These are phyloP conservation scores for Arrhamphus sclerolepis DNA, from an alignment of 2,797 vertebrate species.

Conservation along the genomic window DNA sequence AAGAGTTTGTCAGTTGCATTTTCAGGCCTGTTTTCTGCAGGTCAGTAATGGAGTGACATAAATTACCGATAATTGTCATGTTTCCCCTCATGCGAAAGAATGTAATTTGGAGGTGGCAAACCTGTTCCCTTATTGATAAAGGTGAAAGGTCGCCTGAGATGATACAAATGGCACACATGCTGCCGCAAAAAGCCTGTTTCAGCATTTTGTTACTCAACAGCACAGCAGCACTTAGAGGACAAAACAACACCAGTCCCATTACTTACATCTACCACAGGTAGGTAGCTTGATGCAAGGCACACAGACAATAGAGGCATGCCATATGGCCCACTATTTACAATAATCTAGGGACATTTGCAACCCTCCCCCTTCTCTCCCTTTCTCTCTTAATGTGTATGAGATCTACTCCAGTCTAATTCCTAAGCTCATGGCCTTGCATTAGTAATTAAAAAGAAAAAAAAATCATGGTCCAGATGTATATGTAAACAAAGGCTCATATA, in stretches of 20 bases:
- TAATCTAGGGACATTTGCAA: slow-evolving; percentile 79
- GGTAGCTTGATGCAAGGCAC: slow-evolving; percentile 70
- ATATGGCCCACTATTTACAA: slow-evolving; percentile 82
- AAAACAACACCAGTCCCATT: slow-evolving; percentile 73
- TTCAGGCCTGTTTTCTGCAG: slow-evolving; percentile 72
- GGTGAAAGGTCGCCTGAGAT: slow-evolving; percentile 82
- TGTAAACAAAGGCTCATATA: slow-evolving; percentile 74
- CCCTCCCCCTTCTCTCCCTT: slow-evolving; percentile 55
- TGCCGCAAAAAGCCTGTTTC: slow-evolving; percentile 75
- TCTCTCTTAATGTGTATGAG: slow-evolving; percentile 77
- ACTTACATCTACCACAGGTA: slow-evolving; percentile 74
- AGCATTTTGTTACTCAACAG: slow-evolving; percentile 73
- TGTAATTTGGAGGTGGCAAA: slow-evolving; percentile 79
- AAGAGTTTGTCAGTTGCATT: slow-evolving; percentile 79
- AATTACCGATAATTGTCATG: slow-evolving; percentile 85
- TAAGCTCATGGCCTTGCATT: slow-evolving; percentile 83
- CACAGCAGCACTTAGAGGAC: slow-evolving; percentile 79
- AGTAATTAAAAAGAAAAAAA: slow-evolving; percentile 83
- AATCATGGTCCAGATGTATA: slow-evolving; percentile 80
- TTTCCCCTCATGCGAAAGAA: slow-evolving; percentile 80
- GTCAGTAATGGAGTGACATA: slow-evolving; percentile 86
- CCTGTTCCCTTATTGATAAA: slow-evolving; percentile 81
- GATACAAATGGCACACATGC: slow-evolving; percentile 76
- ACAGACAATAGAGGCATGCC: slow-evolving; percentile 78
- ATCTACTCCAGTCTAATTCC: slow-evolving; percentile 82